Evolutionary conservation across 2,113 vertebrate species (phyloP).

Genomic region (Anthoscopus minutus): DNA sequence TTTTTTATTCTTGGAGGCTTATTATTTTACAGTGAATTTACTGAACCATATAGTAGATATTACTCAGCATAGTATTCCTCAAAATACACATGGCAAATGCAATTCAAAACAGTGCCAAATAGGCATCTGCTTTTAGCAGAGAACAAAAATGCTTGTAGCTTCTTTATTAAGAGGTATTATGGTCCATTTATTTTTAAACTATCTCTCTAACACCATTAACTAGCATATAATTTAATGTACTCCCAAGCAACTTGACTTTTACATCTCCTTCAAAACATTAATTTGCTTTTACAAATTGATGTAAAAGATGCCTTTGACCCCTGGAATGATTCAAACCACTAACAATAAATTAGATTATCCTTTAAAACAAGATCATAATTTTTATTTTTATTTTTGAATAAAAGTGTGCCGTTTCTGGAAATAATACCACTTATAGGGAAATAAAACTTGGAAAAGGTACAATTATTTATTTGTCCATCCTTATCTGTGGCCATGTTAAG

Average conservation of each 20-base stretch:
- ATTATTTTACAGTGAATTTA: conserved; percentile 89
- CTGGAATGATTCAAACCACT: conserved; percentile 62
- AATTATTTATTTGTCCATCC: background rate
- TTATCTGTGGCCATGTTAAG: background rate
- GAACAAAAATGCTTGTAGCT: conserved; percentile 67
- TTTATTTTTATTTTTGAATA: conserved; percentile 43
- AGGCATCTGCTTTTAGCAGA: conserved; percentile 69
- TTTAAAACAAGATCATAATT: conserved; percentile 48
- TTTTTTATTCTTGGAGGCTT: conserved; percentile 88
- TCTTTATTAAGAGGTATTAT: conserved; percentile 74
- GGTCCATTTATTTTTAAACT: conserved; percentile 74
- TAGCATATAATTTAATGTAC: conserved; percentile 73
- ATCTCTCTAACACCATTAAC: conserved; percentile 73
- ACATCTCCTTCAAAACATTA: conserved; percentile 73
- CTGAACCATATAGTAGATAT: conserved; percentile 72
- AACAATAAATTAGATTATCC: conserved; percentile 70
- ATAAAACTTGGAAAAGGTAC: background rate
- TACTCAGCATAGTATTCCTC: conserved; percentile 83
- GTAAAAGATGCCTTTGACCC: conserved; percentile 69
- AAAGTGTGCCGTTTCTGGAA: background rate
- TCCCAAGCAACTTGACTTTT: conserved; percentile 72
- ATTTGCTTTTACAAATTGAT: conserved; percentile 70
- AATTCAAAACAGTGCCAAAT: conserved; percentile 74
- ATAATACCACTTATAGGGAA: background rate
- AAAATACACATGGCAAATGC: conserved; percentile 83